phyloP scores from a whole-genome alignment of 1,140 invertebrate genomes.

The Lutraria rhynchaena region DNA sequence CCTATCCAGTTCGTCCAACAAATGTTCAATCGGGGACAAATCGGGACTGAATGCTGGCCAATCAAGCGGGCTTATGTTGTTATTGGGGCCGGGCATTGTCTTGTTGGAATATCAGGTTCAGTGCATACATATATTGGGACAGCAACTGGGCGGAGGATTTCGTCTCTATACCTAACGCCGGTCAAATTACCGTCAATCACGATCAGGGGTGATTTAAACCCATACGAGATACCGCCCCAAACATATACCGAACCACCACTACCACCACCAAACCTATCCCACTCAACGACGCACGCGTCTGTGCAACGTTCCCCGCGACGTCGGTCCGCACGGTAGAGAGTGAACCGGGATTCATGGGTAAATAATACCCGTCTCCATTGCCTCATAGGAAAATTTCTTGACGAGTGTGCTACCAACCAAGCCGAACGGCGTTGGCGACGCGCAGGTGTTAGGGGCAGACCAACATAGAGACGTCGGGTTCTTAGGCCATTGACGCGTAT shows the following conservation, averaged over 20 bases:
- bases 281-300: too few species aligned
- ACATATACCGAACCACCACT: too few species aligned
- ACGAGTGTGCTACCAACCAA: background rate
- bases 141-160: constrained; percentile 10
- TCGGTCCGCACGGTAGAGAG: too few species aligned
- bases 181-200: too few species aligned
- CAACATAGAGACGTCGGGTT: background rate
- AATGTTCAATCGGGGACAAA: constrained; percentile 9
- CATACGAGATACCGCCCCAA: too few species aligned
- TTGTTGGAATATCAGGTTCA: constrained; percentile 1
- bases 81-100: constrained; percentile 5
- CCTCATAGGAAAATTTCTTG: background rate
- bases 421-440: background rate
- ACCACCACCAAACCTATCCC: too few species aligned
- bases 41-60: constrained; percentile 3
- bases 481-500: background rate
- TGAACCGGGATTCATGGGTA: too few species aligned
- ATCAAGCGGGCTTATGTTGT: constrained; percentile 4
- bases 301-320: too few species aligned
- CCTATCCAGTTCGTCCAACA: background rate
- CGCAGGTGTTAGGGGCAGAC: background rate
- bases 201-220: too few species aligned
- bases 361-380: constrained; percentile 5
- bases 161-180: constrained; percentile 2
- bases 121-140: background rate